Evolutionary conservation across 53 echinoderm and acorn worm species (phyloP).

Genomic region (Stichopus horrens): DNA sequence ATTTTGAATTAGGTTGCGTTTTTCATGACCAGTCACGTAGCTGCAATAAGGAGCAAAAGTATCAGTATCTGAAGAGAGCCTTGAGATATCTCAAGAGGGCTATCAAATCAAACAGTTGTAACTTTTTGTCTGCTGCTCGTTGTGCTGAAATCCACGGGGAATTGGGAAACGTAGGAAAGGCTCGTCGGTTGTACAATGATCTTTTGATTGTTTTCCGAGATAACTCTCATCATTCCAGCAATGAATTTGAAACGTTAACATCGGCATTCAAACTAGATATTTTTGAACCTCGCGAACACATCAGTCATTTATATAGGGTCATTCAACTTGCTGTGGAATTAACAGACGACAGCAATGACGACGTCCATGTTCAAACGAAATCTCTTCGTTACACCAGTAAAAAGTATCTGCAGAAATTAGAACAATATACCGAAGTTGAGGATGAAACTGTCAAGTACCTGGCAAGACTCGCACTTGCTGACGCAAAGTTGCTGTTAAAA

Average conservation of each 20-base stretch:
- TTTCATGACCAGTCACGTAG: neutral
- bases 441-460: neutral
- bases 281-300: neutral
- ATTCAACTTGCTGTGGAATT: neutral
- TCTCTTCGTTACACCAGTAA: neutral
- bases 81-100: neutral
- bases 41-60: neutral
- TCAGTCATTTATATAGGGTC: neutral
- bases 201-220: neutral
- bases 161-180: neutral
- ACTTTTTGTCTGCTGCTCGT: neutral
- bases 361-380: neutral
- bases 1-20: slow-evolving; percentile 1
- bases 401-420: neutral
- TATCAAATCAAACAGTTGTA: neutral
- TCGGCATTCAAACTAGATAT: neutral
- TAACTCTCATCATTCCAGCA: neutral
- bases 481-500: neutral
- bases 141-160: neutral
- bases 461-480: neutral
- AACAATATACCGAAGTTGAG: neutral
- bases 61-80: neutral
- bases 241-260: neutral
- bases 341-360: too few species aligned
- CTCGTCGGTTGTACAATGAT: neutral